Evolutionary conservation across 1,140 invertebrate species (phyloP).

Genomic region (Penaeus chinensis): DNA sequence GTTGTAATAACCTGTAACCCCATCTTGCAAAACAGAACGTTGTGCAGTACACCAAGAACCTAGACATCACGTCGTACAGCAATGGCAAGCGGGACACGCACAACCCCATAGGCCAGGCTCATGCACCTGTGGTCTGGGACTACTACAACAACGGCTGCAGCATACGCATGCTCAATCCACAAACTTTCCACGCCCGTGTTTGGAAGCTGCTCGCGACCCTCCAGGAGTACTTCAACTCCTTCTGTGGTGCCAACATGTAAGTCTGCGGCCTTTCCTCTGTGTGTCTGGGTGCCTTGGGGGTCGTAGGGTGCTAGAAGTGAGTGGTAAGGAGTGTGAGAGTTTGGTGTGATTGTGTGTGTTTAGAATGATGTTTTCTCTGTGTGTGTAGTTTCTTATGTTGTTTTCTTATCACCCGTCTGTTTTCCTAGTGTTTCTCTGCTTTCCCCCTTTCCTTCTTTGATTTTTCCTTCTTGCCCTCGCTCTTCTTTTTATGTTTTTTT

Average conservation of each 20-base stretch:
- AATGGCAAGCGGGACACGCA: constrained; percentile 85
- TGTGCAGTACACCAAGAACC: constrained; percentile 81
- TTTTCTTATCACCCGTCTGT: too few relatives aligned
- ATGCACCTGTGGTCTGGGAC: constrained; percentile 89
- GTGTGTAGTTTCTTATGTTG: too few relatives aligned
- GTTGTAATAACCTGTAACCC: not conserved
- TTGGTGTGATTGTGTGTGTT: too few relatives aligned
- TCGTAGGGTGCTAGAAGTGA: not conserved
- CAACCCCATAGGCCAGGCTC: constrained; percentile 81
- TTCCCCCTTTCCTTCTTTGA: too few relatives aligned
- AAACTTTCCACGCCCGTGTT: constrained; percentile 80
- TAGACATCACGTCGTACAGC: constrained; percentile 89
- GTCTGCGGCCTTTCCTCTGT: constrained; percentile 58
- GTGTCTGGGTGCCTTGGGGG: not conserved
- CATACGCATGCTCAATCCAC: constrained; percentile 92
- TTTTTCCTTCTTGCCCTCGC: too few relatives aligned
- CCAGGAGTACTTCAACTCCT: constrained; percentile 93
- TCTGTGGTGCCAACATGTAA: constrained; percentile 91
- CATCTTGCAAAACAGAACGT: constrained; percentile 7
- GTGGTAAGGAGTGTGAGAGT: not conserved
- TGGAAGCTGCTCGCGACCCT: constrained; percentile 78
- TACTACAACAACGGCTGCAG: constrained; percentile 91
- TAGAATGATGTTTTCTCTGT: too few relatives aligned
- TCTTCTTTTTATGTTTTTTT: too few relatives aligned
- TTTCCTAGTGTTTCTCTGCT: too few relatives aligned